Evolutionary conservation across 2,888 invertebrate species (phyloP).

Genomic region (Eupelmus urozonus): DNA sequence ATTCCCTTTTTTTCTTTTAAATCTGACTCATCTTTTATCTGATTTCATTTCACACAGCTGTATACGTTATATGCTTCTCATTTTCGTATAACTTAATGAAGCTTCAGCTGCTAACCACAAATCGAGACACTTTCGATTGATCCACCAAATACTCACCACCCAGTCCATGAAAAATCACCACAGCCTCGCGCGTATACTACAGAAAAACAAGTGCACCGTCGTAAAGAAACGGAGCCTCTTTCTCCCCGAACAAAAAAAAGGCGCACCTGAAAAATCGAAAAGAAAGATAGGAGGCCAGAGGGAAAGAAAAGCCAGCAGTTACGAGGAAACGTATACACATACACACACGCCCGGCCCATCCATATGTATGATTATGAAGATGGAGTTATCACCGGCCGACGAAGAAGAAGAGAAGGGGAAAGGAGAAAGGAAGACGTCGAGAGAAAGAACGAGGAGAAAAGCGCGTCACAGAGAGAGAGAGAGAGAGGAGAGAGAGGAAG

Average conservation of each 20-base stretch:
- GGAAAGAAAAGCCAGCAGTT: constrained; percentile 23
- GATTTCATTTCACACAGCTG: no score
- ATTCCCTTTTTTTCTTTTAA: no score
- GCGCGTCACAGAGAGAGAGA: constrained; percentile 24
- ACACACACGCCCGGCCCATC: constrained; percentile 58
- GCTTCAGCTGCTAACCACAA: not conserved
- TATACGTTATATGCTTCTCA: no score
- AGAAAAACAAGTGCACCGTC: not conserved
- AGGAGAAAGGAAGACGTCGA: constrained; percentile 45
- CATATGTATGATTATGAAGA: constrained; percentile 75
- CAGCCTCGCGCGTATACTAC: not conserved
- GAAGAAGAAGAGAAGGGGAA: constrained; percentile 51
- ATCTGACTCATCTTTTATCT: no score
- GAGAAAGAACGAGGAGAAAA: constrained; percentile 15
- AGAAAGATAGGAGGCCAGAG: constrained; percentile 11
- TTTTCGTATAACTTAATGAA: no score
- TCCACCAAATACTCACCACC: not conserved
- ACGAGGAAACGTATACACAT: constrained; percentile 60
- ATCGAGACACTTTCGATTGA: no score
- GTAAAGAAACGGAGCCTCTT: not conserved
- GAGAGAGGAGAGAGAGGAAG: constrained; percentile 40
- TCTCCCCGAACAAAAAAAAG: not conserved
- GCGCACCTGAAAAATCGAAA: not conserved
- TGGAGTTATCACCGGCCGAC: constrained; percentile 71
- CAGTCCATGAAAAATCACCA: not conserved